Percentiles rank a stretch among this genome's conserved stretches.
phyloP scores from a whole-genome alignment of 2,797 vertebrate genomes.

The Peromyscus nudipes region DNA sequence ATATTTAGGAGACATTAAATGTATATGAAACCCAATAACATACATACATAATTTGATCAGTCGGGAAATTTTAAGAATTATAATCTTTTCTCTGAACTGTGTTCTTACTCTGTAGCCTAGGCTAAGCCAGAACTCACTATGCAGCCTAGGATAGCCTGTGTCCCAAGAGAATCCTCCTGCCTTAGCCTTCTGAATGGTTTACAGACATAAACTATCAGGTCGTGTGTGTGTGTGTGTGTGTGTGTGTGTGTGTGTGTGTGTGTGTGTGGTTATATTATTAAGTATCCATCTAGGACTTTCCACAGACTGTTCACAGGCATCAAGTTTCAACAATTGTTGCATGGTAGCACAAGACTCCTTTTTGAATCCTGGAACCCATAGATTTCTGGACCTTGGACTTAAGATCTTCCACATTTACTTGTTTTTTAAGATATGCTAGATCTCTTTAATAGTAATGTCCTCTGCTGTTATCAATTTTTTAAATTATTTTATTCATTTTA shows the following conservation, averaged over 20 bases:
- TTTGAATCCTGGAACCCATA: background rate
- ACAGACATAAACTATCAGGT: background rate
- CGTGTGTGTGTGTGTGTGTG: background rate
- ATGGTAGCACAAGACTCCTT: background rate
- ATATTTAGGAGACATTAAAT: slow-evolving; percentile 25
- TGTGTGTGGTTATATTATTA: background rate
- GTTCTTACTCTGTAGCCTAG: background rate
- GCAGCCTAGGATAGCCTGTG: background rate
- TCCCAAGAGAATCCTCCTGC: background rate
- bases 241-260: too few relatives aligned
- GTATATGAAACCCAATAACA: background rate
- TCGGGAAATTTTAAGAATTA: background rate
- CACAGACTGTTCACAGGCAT: background rate
- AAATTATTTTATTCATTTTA: too few relatives aligned
- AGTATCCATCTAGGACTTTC: background rate
- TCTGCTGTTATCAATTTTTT: too few relatives aligned
- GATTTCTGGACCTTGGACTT: slow-evolving; percentile 51
- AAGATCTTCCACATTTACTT: background rate
- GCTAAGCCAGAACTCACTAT: background rate
- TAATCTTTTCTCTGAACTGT: background rate
- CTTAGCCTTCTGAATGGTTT: background rate
- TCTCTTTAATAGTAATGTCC: too few relatives aligned
- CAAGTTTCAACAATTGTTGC: background rate
- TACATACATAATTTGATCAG: background rate
- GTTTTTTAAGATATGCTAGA: background rate